A percentile compares a stretch with the other conserved stretches of the same genome.
Conservation (phyloP, 2,113 vertebrate genomes). For the Corythoichthys intestinalis region DNA sequence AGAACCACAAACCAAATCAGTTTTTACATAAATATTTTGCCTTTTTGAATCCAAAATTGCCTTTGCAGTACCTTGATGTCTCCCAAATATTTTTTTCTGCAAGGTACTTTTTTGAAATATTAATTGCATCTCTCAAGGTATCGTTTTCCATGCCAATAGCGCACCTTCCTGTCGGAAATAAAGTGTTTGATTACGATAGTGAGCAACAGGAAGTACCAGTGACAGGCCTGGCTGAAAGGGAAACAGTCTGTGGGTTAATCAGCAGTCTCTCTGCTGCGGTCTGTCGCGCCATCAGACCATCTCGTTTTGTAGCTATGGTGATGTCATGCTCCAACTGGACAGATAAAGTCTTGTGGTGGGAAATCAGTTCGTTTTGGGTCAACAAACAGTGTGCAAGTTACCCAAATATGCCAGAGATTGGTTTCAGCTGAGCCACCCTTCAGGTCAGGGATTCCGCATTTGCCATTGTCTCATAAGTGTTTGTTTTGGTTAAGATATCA, state of each 20-base stretch:
- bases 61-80: background rate
- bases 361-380: constrained; percentile 72
- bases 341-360: constrained; percentile 68
- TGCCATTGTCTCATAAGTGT: constrained; percentile 62
- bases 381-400: constrained; percentile 67
- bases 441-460: constrained; percentile 55
- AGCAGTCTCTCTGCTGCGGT: constrained; percentile 38
- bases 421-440: constrained; percentile 53
- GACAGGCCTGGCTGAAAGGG: constrained; percentile 65
- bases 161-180: constrained; percentile 71
- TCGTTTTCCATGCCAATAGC: constrained; percentile 45
- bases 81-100: background rate
- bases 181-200: constrained; percentile 78
- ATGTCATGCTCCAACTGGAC: constrained; percentile 66
- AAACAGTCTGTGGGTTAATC: constrained; percentile 65
- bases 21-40: background rate
- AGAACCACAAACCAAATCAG: background rate
- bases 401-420: constrained; percentile 69
- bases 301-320: constrained; percentile 52
- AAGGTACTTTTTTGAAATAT: background rate
- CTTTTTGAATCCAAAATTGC: too few relatives aligned
- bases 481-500: constrained; percentile 69
- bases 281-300: constrained; percentile 51
- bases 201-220: constrained; percentile 76
- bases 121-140: constrained; percentile 6